Conservation (phyloP, 2,113 vertebrate species). For the Cyphomyrus discorhynchus region DNA sequence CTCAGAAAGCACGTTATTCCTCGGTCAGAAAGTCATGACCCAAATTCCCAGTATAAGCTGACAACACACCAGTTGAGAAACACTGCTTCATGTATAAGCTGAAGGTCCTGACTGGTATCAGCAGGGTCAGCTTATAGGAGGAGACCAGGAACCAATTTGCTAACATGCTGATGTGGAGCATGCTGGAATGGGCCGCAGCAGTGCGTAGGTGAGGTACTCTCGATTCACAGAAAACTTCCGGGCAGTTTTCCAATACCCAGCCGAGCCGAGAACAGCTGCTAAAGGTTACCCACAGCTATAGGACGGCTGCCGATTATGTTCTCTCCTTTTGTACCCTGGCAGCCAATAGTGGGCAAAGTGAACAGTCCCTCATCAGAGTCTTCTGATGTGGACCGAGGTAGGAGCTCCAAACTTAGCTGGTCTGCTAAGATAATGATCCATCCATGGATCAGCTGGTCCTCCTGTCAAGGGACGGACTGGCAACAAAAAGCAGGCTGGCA, state of each 20-base stretch:
- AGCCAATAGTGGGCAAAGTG: not conserved
- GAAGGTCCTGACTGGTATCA: not conserved
- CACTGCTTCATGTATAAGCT: not conserved
- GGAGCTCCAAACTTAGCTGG: not conserved
- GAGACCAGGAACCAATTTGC: not conserved
- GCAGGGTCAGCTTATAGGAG: not conserved
- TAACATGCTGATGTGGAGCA: not conserved
- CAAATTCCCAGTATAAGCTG: not conserved
- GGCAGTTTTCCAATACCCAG: not conserved
- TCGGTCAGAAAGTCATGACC: not conserved
- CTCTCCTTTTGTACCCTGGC: not conserved
- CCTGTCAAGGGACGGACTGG: not conserved
- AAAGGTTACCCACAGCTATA: not conserved
- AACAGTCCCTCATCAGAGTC: not conserved
- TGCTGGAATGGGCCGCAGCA: not conserved
- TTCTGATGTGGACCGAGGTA: not conserved
- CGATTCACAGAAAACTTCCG: not conserved
- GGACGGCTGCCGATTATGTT: not conserved
- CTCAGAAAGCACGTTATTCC: not conserved
- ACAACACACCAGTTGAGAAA: not conserved
- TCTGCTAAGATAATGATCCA: not conserved
- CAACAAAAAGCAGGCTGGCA: not conserved
- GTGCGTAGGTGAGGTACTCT: not conserved
- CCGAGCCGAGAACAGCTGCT: not conserved
- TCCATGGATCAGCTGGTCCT: not conserved